These are phyloP conservation scores for Xenotilapia longispinis DNA, from an alignment of 2,113 vertebrate genomes.

Conservation along the genomic window DNA sequence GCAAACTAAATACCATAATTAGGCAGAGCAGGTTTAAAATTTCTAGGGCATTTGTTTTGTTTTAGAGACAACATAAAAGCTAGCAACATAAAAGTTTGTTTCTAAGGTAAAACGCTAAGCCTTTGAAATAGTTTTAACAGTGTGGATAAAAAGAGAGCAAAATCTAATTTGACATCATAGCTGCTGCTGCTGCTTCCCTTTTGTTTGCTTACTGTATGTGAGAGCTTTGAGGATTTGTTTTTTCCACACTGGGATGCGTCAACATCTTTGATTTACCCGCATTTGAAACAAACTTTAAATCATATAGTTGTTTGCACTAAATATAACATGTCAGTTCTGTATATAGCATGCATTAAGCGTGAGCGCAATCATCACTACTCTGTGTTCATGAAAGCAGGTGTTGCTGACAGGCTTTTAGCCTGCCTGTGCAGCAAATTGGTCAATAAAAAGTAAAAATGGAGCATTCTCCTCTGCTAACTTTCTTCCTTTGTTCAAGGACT, in stretches of 20 bases:
- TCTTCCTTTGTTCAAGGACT: background rate
- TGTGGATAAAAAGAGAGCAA: background rate
- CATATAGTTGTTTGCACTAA: background rate
- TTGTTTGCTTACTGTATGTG: background rate
- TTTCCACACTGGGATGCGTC: background rate
- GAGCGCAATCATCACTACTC: background rate
- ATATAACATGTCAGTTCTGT: background rate
- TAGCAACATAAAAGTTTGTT: background rate
- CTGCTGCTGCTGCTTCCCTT: background rate
- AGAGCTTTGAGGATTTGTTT: constrained; percentile 2
- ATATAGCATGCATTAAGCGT: background rate
- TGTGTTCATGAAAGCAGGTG: background rate
- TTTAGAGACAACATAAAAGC: background rate
- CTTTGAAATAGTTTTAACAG: background rate
- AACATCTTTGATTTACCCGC: background rate
- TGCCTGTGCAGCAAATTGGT: background rate
- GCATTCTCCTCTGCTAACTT: background rate
- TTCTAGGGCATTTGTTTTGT: background rate
- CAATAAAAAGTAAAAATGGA: background rate
- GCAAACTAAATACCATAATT: background rate
- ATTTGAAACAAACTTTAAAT: background rate
- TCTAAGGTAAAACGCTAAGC: background rate
- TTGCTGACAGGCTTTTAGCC: background rate
- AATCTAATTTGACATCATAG: constrained; percentile 1
- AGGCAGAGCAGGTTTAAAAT: background rate